A percentile compares a stretch with the other conserved stretches of the same genome.
phyloP scores from a whole-genome alignment of 2,113 vertebrate species.

The Sylvilagus bachmani region DNA sequence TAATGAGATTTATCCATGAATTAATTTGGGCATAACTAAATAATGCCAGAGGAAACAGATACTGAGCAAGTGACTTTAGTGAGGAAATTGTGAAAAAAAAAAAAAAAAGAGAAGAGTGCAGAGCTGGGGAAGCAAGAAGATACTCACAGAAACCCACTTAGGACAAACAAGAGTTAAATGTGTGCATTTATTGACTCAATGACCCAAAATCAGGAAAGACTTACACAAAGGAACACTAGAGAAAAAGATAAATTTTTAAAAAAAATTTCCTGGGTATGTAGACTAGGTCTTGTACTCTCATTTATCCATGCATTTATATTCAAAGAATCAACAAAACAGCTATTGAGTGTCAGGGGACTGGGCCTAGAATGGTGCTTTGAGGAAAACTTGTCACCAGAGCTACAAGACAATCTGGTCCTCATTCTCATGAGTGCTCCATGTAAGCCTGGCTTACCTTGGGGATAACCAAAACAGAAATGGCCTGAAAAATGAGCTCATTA shows the following conservation, averaged over 20 bases:
- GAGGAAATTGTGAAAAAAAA: not conserved
- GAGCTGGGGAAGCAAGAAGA: not conserved
- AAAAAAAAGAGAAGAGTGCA: not conserved
- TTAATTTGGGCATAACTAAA: not conserved
- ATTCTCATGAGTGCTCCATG: not conserved
- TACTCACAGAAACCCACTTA: not conserved
- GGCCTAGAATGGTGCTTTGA: not conserved
- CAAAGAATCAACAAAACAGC: not conserved
- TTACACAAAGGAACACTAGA: not conserved
- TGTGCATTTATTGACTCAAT: not conserved
- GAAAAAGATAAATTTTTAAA: not conserved
- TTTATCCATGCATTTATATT: not conserved
- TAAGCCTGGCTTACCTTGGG: not conserved
- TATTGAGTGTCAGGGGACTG: not conserved
- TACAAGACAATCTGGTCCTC: not conserved
- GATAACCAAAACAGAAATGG: not conserved
- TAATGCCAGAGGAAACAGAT: not conserved
- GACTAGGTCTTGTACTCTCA: not conserved
- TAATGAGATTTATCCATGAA: not conserved
- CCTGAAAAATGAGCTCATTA: not conserved
- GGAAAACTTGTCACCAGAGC: not conserved
- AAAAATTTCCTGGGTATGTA: not conserved
- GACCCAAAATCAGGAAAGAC: not conserved
- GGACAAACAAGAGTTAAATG: not conserved
- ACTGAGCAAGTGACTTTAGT: not conserved